These are phyloP conservation scores for Pao palembangensis DNA, from an alignment of 2,113 vertebrate genomes.

Conservation along the genomic window DNA sequence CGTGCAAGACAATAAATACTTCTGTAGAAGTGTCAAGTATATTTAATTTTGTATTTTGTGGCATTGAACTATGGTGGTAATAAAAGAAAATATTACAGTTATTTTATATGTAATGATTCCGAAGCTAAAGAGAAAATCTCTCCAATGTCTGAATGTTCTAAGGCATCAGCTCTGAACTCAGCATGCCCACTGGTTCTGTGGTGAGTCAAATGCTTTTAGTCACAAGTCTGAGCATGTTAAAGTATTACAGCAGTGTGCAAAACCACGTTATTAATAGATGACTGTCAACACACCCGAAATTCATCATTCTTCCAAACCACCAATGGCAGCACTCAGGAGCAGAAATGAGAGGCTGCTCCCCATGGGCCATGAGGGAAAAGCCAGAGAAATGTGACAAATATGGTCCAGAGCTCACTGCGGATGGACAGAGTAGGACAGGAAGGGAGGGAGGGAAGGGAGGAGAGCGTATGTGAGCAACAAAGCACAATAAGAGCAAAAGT, in stretches of 20 bases:
- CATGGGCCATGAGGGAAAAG: conserved; percentile 9
- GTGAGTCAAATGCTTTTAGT: conserved; percentile 11
- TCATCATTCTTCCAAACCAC: conserved; percentile 16
- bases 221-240: conserved; percentile 8
- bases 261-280: conserved; percentile 24
- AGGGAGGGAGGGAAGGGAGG: conserved; percentile 1
- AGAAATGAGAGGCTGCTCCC: conserved; percentile 18
- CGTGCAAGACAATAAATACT: not conserved
- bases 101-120: no score
- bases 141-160: conserved; percentile 78
- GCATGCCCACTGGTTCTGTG: not conserved
- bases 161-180: not conserved
- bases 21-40: no score
- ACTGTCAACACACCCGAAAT: conserved; percentile 28
- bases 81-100: not conserved
- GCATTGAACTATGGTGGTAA: not conserved
- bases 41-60: no score
- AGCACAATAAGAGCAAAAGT: conserved; percentile 3
- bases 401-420: conserved; percentile 48
- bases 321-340: conserved; percentile 21
- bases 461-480: conserved; percentile 12
- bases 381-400: conserved; percentile 34
- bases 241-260: conserved; percentile 20
- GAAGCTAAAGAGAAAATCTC: conserved; percentile 40
- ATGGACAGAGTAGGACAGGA: conserved; percentile 8